Base-by-base conservation (phyloP, 1,140 invertebrate species). In the Caligus rogercresseyi region DNA sequence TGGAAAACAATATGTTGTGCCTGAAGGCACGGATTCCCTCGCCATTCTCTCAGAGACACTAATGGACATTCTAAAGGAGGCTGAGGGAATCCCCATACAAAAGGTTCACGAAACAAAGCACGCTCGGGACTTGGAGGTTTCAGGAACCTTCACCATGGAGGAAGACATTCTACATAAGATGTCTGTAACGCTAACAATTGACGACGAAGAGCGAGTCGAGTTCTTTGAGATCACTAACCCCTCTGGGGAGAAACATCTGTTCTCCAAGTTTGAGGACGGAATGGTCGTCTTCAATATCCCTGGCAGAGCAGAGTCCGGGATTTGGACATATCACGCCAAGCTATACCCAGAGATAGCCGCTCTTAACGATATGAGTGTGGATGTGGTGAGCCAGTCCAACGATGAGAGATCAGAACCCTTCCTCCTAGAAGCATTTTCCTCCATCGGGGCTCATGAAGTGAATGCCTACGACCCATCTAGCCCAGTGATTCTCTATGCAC, bases 251-350 rank as follows among this genome's bases (percentile, higher is more conserved):
- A 63, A 63, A 26, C 51, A 63, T 63, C 18, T 63, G 16, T 63
- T 63, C 53, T 21, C 43, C 54, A 54, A 63, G 61, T 63, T 59
- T 55, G 61, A 63, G 61, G 61, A 63, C 24, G 61, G 61, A 7
- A 56, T 55, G 53, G 61, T 63, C 16, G 21, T 59, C 4, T 25
- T 63, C 19, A 56, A 26, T 20, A 23, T 24, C 11, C 52, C 52
- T 55, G 61, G 61, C 16, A 11, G 23, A 20, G 61, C 52, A 3
- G 15, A 25, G 19, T 19, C 51, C 21, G 61, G 61, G 25, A 63
- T 63, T 25, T 63, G 61, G 61, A 63, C 52, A 3, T 63, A 63
- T 25, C 61, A 63, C 25, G 61, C 53, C 53, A 63, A 63, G 21
- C 52, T 63, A 23, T 63, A 63, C 31, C 61, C 61, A 16, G 53